A percentile compares a stretch with the other conserved stretches of the same genome.
Conservation (phyloP, 2,888 invertebrate genomes). For the Monopis laevigella region DNA sequence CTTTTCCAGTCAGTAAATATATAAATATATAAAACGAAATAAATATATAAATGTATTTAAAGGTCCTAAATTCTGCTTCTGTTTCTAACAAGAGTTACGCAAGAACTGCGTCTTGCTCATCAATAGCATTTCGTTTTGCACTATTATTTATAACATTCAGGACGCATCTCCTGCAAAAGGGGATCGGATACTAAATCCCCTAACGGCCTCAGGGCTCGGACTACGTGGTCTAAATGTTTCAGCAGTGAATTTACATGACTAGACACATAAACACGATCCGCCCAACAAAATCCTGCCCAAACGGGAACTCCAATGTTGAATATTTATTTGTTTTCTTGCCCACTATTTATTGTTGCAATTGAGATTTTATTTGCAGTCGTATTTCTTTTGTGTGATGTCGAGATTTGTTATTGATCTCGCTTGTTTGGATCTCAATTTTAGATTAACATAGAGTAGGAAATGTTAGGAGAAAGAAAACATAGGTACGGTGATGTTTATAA, state of each 20-base stretch:
- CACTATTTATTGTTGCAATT: conserved; percentile 11
- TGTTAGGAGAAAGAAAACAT: no score
- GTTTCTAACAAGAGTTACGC: no score
- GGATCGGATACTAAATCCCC: conserved; percentile 26
- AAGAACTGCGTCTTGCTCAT: no score
- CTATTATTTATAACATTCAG: conserved; percentile 20
- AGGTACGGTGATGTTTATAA: no score
- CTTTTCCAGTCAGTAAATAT: no score
- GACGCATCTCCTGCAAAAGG: conserved; percentile 30
- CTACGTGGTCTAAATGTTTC: conserved; percentile 58
- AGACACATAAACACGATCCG: conserved; percentile 26
- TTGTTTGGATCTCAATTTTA: no score
- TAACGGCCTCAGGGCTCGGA: conserved; percentile 19
- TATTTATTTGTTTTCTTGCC: conserved; percentile 26
- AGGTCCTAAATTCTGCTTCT: no score
- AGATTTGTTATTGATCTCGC: neutral
- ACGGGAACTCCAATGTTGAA: conserved; percentile 30
- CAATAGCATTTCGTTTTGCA: no score
- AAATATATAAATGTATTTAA: no score
- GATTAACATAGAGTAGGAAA: no score
- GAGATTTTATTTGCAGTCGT: conserved; percentile 7
- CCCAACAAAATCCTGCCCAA: conserved; percentile 17
- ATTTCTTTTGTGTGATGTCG: conserved; percentile 2
- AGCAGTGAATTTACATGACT: conserved; percentile 24
- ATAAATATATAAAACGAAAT: no score